These are phyloP conservation scores for Odontocerum albicorne DNA, from an alignment of 2,888 invertebrate species.

Conservation along the genomic window DNA sequence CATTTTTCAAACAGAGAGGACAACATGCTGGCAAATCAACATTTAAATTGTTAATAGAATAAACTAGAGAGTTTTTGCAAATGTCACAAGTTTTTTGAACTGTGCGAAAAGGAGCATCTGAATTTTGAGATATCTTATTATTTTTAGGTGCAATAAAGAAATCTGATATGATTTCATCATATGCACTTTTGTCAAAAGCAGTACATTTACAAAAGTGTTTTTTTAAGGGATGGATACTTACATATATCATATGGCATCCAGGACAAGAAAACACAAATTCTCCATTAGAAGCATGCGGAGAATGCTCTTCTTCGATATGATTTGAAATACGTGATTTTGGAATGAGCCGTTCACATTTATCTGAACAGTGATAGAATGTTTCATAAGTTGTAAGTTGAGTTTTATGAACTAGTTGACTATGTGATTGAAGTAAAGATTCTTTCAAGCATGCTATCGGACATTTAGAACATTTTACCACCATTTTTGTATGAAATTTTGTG, in stretches of 20 bases:
- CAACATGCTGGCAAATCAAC: constrained; percentile 2
- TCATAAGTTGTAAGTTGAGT: constrained; percentile 37
- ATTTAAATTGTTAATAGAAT: constrained; percentile 6
- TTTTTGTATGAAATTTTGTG: constrained; percentile 48
- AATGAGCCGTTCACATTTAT: constrained; percentile 49
- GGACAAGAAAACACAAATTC: constrained; percentile 8
- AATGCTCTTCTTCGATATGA: constrained; percentile 38
- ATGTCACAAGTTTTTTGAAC: constrained; percentile 3
- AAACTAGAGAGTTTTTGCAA: constrained; percentile 11
- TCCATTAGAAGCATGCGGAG: neutral
- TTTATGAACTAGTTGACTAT: constrained; percentile 40
- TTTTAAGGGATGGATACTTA: neutral
- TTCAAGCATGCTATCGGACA: constrained; percentile 51
- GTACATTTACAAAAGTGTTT: constrained; percentile 13
- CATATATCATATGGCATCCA: constrained; percentile 11
- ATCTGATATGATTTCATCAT: neutral
- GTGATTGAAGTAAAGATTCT: constrained; percentile 46
- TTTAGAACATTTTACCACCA: constrained; percentile 48
- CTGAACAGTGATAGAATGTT: constrained; percentile 48
- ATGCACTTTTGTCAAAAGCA: neutral
- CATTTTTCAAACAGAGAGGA: constrained; percentile 15
- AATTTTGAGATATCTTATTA: too few species aligned
- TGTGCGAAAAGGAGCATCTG: too few species aligned
- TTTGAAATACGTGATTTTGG: constrained; percentile 44
- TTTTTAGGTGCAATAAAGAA: too few species aligned